Base-by-base conservation (phyloP, 1,140 invertebrate species). In the Drosophila repletoides region DNA sequence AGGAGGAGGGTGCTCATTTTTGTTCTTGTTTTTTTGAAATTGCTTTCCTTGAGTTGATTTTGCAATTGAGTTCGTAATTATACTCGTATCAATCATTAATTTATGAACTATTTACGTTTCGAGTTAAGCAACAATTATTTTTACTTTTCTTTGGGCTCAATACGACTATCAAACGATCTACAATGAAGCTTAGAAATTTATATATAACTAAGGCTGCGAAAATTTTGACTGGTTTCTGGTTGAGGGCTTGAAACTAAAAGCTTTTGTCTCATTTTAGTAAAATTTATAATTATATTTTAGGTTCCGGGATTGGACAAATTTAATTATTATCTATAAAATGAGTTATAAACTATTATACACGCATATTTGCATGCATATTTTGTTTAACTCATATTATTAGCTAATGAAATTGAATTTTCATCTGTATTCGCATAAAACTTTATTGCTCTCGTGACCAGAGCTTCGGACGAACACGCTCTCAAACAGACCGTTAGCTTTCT, bases 81-180 rank as follows among this genome's bases (percentile, higher is more conserved):
- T 58, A 58, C 56, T n/a, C n/a, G n/a, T n/a, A n/a, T n/a, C 61
- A 79, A 79, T 79, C 46, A 75, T 79, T 66, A 69, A 66, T 80
- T 79, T 75, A 64, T 79, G 68, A 79, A 76, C 73, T 76, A 76
- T 76, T 76, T 76, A 76, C 66, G n/a, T 70, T 76, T 76, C 29
- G 52, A 76, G 73, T 76, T 76, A 66, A 53, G 53, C 49, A 17
- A 60, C 48, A 40, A 36, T 59, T 74, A 74, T 74, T 40, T 36
- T 15, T 43, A 41, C 46, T 29, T 28, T 29, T 9, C 7, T 4
- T n/a, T 15, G 2, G 14, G 1, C 7, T n/a, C 1, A 34, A n/a
- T 9, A 5, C 12, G 36, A 61, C 36, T 33, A 17, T 6, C 3
- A 15, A 26, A 43, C 43, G 59, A 46, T 9, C 48, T 52, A 5